phyloP scores from a whole-genome alignment of 2,797 vertebrate genomes.

The Thripadectes ignobilis region DNA sequence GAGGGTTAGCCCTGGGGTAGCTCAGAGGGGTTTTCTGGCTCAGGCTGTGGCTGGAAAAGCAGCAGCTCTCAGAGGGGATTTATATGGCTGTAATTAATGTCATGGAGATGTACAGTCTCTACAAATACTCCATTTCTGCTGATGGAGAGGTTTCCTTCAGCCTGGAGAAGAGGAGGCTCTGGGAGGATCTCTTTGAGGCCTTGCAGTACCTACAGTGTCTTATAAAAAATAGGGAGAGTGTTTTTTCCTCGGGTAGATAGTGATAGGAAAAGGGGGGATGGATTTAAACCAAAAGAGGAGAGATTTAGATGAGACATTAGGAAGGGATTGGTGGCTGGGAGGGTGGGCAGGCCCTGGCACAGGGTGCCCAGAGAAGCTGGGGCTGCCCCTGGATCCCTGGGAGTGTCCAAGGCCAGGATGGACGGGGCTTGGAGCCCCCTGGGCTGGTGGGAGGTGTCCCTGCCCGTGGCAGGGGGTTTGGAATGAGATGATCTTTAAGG shows the following conservation, averaged over 20 bases:
- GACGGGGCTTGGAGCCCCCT: too few relatives aligned
- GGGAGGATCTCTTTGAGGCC: not conserved
- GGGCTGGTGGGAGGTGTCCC: too few relatives aligned
- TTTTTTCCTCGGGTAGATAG: not conserved
- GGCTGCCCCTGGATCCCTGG: too few relatives aligned
- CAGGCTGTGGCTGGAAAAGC: not conserved
- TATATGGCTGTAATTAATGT: not conserved
- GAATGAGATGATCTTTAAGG: not conserved
- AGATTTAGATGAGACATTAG: not conserved
- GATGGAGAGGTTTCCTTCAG: not conserved
- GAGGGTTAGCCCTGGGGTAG: not conserved
- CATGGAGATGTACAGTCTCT: not conserved
- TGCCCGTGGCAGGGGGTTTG: too few relatives aligned
- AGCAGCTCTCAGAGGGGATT: not conserved
- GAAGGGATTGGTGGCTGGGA: too few relatives aligned
- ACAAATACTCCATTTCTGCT: not conserved
- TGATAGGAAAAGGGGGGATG: not conserved
- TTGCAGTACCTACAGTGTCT: not conserved
- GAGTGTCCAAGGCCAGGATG: too few relatives aligned
- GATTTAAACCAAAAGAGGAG: not conserved
- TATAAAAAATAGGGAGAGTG: rapidly evolving
- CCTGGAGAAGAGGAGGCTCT: not conserved
- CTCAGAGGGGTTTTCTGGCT: not conserved
- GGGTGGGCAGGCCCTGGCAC: too few relatives aligned
- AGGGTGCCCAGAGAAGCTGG: too few relatives aligned